phyloP scores from a whole-genome alignment of 2,113 vertebrate species.

The Salvelinus fontinalis region DNA sequence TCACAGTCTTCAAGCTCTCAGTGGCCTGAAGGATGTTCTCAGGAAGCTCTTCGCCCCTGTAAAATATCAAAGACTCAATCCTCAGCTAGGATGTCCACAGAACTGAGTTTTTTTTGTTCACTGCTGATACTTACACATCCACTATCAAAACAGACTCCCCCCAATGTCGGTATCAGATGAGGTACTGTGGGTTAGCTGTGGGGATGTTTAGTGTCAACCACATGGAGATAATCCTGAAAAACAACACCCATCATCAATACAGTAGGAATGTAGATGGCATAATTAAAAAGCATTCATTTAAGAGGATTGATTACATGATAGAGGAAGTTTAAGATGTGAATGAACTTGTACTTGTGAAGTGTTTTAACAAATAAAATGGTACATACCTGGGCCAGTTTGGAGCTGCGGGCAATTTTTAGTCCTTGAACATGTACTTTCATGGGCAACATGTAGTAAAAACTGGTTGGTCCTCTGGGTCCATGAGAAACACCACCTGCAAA shows the following conservation, averaged over 20 bases:
- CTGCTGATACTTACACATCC: constrained; percentile 75
- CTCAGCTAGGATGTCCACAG: neutral
- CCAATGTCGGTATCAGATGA: constrained; percentile 77
- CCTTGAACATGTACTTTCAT: constrained; percentile 85
- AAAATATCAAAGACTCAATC: neutral
- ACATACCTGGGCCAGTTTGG: constrained; percentile 85
- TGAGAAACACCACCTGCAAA: constrained; percentile 81
- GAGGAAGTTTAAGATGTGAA: neutral
- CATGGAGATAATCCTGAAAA: constrained; percentile 77
- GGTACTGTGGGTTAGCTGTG: constrained; percentile 79
- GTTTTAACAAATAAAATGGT: too few species aligned
- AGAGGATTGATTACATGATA: too few species aligned
- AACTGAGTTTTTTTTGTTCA: neutral
- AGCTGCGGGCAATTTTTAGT: constrained; percentile 83
- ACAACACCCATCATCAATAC: neutral
- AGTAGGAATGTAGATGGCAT: neutral
- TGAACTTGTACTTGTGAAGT: neutral
- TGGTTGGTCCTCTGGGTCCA: constrained; percentile 88
- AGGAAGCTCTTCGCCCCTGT: constrained; percentile 78
- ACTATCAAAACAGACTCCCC: constrained; percentile 83
- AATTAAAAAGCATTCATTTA: too few species aligned
- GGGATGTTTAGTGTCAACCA: constrained; percentile 85
- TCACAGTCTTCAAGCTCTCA: constrained; percentile 75
- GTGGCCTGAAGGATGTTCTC: constrained; percentile 77
- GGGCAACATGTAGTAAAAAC: constrained; percentile 92